These are phyloP conservation scores for Aegotheles bennettii DNA, from an alignment of 2,113 vertebrate genomes.

Conservation along the genomic window DNA sequence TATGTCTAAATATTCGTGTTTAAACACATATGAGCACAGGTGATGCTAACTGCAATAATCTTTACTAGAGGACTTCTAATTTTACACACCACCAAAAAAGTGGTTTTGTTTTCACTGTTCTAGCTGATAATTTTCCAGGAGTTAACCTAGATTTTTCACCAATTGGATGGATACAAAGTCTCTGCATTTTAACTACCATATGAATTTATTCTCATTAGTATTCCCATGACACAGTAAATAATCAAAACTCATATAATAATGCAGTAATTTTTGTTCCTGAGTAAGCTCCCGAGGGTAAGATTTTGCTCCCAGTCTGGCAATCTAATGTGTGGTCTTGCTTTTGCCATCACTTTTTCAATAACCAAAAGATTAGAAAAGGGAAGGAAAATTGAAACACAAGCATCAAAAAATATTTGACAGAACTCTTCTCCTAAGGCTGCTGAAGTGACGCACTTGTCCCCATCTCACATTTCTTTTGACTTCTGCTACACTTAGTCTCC, in stretches of 20 bases:
- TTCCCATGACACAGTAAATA: conserved; percentile 30
- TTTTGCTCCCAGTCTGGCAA: not conserved
- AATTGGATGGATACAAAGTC: not conserved
- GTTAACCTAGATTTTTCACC: conserved; percentile 14
- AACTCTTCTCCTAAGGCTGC: not conserved
- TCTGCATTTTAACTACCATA: conserved; percentile 38
- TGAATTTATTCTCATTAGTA: conserved; percentile 50
- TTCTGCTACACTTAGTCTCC: not conserved
- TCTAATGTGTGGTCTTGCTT: not conserved
- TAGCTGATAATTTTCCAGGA: conserved; percentile 27
- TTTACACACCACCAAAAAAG: not conserved
- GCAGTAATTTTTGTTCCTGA: not conserved
- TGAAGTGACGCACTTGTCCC: not conserved
- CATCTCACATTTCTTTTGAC: not conserved
- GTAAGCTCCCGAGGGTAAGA: not conserved
- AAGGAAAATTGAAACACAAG: not conserved
- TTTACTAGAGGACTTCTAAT: not conserved
- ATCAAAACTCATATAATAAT: conserved; percentile 5
- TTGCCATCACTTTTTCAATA: not conserved
- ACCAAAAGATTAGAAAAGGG: not conserved
- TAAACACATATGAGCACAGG: not conserved
- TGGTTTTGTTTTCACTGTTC: not conserved
- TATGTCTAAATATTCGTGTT: not conserved
- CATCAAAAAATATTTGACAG: not conserved
- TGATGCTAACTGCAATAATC: not conserved